Evolutionary conservation across 2,113 vertebrate genomes (phyloP).

Genomic region (Todiramphus saurophagus): DNA sequence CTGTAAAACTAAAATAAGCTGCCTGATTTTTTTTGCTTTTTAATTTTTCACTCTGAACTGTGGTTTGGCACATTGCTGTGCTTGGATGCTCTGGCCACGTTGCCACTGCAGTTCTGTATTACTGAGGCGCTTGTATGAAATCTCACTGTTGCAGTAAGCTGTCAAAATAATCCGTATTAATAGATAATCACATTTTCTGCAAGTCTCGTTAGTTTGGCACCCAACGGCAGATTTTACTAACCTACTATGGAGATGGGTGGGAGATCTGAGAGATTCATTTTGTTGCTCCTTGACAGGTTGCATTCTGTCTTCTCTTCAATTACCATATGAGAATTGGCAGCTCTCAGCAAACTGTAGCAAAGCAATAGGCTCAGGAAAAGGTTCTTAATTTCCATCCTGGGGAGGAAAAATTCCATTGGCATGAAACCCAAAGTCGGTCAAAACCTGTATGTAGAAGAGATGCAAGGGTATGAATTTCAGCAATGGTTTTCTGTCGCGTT

Average conservation of each 20-base stretch:
- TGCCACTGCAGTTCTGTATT: background rate
- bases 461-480: background rate
- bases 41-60: background rate
- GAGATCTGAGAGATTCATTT: slow-evolving; percentile 52
- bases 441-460: background rate
- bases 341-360: slow-evolving; percentile 60
- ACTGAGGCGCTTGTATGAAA: background rate
- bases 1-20: background rate
- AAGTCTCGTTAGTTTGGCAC: background rate
- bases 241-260: slow-evolving; percentile 76
- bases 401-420: background rate
- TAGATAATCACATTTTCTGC: background rate
- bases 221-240: slow-evolving; percentile 6
- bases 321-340: slow-evolving; percentile 43
- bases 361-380: slow-evolving; percentile 67
- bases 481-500: background rate
- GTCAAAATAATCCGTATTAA: background rate
- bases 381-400: slow-evolving; percentile 56
- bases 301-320: slow-evolving; percentile 66
- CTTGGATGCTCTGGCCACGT: background rate
- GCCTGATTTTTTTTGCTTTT: background rate
- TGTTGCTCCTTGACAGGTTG: slow-evolving; percentile 33
- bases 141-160: background rate
- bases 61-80: background rate
- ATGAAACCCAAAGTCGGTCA: background rate